Evolutionary conservation across 2,797 vertebrate species (phyloP), one percentile per base, ranked within the genome.

Genomic region (Aselliscus stoliczkanus): DNA sequence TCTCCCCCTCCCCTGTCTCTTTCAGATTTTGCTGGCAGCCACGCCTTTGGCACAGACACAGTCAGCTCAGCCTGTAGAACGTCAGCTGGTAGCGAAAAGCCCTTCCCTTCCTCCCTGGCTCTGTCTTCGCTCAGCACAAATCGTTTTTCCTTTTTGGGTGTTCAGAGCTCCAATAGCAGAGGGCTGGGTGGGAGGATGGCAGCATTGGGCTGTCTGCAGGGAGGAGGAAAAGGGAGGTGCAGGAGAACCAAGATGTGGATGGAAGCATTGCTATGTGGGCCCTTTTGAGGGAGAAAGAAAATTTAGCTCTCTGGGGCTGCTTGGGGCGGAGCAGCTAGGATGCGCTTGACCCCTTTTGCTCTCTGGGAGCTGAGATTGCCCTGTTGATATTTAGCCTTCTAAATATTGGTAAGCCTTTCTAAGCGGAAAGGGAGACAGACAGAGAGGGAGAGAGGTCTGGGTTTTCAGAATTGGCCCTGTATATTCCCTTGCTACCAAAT

Each of bases 111-210:
- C 97, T 97, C 90, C 88, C 88, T 70, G 52, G 94, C 88, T 94
- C 95, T 83, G 93, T 90, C 95, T 96, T 95, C 60, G 4, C 93
- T 96, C 95, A 94, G 95, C 82, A 92, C 87, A 85, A 81, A 97
- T 62, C 39, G 3, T 88, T 95, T 96, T 97, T 96, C 96, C 97
- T 98, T 97, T 98, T 97, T 96, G 96, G 96, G 96, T 92, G 94
- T 96, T 97, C 77, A 88, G 95, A 97, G 90, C 88, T 90, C 87
- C 11, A 90, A 80, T 62, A 91, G 95, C 94, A 34, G 96, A 90
- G 95, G 80, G 81, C 79, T 88, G 94, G 93, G 90, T 95, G 89
- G 95, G 91, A 90, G 96, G 88, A 81, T 95, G 94, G 85, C 50
- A 84, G 87, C 91, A n/a, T 54, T 1, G 5, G 70, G 96, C 90